phyloP scores from a whole-genome alignment of 1,140 invertebrate genomes.

The Idris sp. region DNA sequence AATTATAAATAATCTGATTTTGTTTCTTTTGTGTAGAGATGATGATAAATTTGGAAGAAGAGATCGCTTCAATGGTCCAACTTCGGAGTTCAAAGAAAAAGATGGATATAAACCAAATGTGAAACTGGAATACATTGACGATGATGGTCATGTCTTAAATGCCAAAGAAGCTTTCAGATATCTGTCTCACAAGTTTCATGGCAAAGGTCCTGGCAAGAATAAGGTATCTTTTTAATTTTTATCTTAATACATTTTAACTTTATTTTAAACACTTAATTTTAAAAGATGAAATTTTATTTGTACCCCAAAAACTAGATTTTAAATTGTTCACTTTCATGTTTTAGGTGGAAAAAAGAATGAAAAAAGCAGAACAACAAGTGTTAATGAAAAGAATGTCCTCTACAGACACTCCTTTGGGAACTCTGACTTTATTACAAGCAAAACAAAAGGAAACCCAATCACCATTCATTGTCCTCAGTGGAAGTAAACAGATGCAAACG shows the following conservation, averaged over 20 bases:
- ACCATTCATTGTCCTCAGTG: slow-evolving; percentile 95
- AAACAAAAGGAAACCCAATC: slow-evolving; percentile 98
- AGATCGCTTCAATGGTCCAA: slow-evolving; percentile 90
- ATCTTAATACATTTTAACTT: background rate
- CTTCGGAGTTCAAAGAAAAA: slow-evolving; percentile 96
- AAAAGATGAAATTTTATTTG: background rate
- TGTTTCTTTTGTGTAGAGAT: slow-evolving; percentile 79
- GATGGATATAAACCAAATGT: slow-evolving; percentile 95
- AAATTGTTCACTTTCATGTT: slow-evolving; percentile 13
- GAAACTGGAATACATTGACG: slow-evolving; percentile 98
- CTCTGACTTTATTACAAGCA: slow-evolving; percentile 94
- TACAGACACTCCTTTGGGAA: slow-evolving; percentile 97
- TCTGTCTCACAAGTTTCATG: slow-evolving; percentile 98
- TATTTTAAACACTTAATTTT: background rate
- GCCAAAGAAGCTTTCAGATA: slow-evolving; percentile 98
- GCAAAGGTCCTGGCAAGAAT: slow-evolving; percentile 99
- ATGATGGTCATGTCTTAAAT: slow-evolving; percentile 92
- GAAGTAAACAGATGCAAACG: slow-evolving; percentile 85
- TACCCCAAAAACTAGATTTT: no score
- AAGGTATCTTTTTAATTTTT: slow-evolving; percentile 81
- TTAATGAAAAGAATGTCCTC: slow-evolving; percentile 99
- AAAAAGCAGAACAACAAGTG: slow-evolving; percentile 96
- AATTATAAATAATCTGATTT: no score
- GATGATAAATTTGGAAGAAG: slow-evolving; percentile 89
- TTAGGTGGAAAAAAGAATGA: slow-evolving; percentile 94